Conservation (phyloP, 2,888 invertebrate species). For the Aleiodes testaceus region DNA sequence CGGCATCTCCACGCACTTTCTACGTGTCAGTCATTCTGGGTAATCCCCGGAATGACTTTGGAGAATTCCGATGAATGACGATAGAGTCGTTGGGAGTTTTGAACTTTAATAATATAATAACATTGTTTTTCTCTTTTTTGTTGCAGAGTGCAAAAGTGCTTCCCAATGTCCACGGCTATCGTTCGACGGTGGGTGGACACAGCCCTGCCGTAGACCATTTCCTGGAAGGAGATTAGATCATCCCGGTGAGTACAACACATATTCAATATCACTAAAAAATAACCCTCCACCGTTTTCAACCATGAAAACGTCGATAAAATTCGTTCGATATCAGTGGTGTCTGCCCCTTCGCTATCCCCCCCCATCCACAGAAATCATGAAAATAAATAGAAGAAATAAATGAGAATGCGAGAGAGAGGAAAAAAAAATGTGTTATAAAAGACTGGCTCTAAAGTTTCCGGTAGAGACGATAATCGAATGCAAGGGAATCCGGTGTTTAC, state of each 20-base stretch:
- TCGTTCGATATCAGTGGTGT: conserved; percentile 33
- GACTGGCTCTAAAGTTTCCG: conserved; percentile 25
- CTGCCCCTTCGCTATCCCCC: not conserved
- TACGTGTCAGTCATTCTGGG: conserved; percentile 23
- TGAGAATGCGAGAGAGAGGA: not conserved
- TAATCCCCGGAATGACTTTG: conserved; percentile 16
- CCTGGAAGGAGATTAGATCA: conserved; percentile 68
- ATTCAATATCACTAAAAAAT: not conserved
- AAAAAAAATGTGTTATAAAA: not conserved
- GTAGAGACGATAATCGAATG: conserved; percentile 40
- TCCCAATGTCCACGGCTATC: conserved; percentile 68
- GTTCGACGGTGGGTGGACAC: conserved; percentile 68
- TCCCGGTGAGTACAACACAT: conserved; percentile 63
- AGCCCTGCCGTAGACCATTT: conserved; percentile 68
- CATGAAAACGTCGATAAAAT: conserved; percentile 3
- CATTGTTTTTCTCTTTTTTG: conserved; percentile 40
- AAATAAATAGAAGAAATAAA: conserved; percentile 3
- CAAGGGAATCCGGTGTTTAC: conserved; percentile 54
- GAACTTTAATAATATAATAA: not conserved
- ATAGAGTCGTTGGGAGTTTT: no score
- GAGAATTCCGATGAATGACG: not conserved
- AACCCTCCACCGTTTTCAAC: not conserved
- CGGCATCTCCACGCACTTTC: conserved; percentile 26
- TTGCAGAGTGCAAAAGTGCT: conserved; percentile 62
- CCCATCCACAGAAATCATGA: not conserved